Base-by-base conservation (phyloP, 2,888 invertebrate species). In the Girardia tigrina region DNA sequence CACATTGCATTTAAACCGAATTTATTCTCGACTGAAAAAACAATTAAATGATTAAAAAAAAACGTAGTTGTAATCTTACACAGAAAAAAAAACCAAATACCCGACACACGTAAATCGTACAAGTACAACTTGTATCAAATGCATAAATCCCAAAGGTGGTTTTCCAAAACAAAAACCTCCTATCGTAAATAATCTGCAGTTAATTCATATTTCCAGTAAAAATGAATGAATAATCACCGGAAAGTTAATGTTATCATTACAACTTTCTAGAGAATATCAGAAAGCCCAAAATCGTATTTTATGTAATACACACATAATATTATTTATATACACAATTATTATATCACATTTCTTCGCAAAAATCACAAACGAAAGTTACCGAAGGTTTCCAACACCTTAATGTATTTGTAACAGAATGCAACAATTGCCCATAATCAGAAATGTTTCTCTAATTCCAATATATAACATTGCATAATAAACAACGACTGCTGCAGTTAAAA, bases 81-180 rank as follows among this genome's bases (percentile, higher is more conserved):
- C 36, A 36, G 36, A 12, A 36, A 36, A 56, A 56, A 23, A 56
- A 56, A 56, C n/a, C 56, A 56, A 6, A 8, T 56, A 56, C 16
- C 16, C 8, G 36, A 36, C 36, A 36, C 16, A 36, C 8, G n/a
- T 36, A 36, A 36, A 20, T 56, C 56, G n/a, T 12, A 56, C 4
- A 56, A 56, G 56, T n/a, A 56, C 56, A 56, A 56, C 56, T 56
- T 56, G 56, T 56, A 56, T 56, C 56, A 56, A 56, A 56, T 56
- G 56, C 56, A 56, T 56, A 56, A 56, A 56, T 56, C 56, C 56
- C 56, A 56, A 56, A 56, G 56, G 56, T 56, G 23, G 23, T 56
- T 56, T 36, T 36, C 23, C 56, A 56, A 56, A 56, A 20, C n/a
- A 20, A 12, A 12, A 56, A 20, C 56, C n/a, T 23, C 56, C 23